Percentiles rank a stretch among this genome's conserved stretches.
These are phyloP conservation scores for Mirza zaza DNA, from an alignment of 2,113 vertebrate genomes.

Conservation along the genomic window DNA sequence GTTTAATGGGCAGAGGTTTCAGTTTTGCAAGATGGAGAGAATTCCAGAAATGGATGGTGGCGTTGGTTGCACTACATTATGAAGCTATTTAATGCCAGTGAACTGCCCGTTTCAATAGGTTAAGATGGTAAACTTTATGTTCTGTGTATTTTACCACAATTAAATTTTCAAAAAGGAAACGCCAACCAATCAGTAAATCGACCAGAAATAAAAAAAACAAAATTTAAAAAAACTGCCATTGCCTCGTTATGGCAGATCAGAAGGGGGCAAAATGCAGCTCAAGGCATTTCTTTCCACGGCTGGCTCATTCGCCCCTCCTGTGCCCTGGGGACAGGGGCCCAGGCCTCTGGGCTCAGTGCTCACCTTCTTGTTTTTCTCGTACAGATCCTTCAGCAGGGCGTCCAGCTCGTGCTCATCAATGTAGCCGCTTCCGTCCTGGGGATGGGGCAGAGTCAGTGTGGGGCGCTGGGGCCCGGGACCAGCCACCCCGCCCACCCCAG, in stretches of 20 bases:
- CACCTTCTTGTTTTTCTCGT: constrained; percentile 96
- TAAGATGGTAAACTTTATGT: background rate
- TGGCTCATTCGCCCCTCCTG: background rate
- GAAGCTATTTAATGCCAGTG: background rate
- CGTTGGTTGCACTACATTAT: accelerated
- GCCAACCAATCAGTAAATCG: background rate
- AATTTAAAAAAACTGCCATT: background rate
- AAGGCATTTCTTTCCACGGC: accelerated
- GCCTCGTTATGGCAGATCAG: background rate
- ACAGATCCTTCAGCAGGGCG: constrained; percentile 95
- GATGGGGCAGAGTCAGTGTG: background rate
- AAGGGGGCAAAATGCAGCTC: background rate
- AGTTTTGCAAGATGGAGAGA: background rate
- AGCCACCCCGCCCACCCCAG: background rate
- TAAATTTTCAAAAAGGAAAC: background rate
- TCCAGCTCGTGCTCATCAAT: constrained; percentile 97
- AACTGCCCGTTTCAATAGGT: background rate
- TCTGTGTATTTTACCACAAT: background rate
- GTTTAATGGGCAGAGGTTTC: background rate
- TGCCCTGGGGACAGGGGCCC: background rate
- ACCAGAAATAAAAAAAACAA: background rate
- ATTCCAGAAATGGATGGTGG: background rate
- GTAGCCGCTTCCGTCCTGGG: constrained; percentile 95
- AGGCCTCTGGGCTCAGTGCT: constrained; percentile 32
- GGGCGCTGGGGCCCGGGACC: background rate